Evolutionary conservation across 1,140 invertebrate genomes (phyloP).

Genomic region (Hyphantria cunea): DNA sequence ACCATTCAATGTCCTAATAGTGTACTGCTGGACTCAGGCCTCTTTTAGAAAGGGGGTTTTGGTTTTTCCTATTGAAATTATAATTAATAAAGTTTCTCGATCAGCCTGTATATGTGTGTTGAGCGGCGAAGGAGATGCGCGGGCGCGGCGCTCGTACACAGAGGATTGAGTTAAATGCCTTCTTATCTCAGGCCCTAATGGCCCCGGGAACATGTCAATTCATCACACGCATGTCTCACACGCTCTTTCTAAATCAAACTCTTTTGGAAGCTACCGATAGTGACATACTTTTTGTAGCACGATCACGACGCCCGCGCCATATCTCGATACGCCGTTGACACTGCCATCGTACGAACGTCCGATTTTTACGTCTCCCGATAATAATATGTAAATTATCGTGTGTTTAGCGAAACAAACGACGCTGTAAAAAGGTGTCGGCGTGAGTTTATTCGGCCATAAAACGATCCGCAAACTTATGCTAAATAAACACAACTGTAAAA

Average conservation of each 20-base stretch:
- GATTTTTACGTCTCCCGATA: slow-evolving; percentile 36
- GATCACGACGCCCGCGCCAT: slow-evolving; percentile 31
- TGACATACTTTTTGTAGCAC: slow-evolving; percentile 17
- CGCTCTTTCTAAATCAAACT: slow-evolving; percentile 54
- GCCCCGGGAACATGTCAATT: slow-evolving; percentile 66
- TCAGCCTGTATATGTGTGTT: slow-evolving; percentile 41
- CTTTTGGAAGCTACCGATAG: slow-evolving; percentile 39
- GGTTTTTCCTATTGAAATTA: too few relatives aligned
- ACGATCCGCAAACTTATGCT: slow-evolving; percentile 27
- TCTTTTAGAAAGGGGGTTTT: too few relatives aligned
- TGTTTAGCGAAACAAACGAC: slow-evolving; percentile 37
- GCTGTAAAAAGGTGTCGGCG: slow-evolving; percentile 36
- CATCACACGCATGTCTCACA: slow-evolving; percentile 60
- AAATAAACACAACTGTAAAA: slow-evolving; percentile 27
- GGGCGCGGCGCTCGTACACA: slow-evolving; percentile 36
- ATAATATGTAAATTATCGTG: slow-evolving; percentile 37
- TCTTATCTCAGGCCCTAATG: slow-evolving; percentile 63
- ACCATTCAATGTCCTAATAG: too few relatives aligned
- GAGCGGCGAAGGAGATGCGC: not conserved
- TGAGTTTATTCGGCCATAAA: slow-evolving; percentile 34
- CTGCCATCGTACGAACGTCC: not conserved
- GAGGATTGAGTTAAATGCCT: slow-evolving; percentile 62
- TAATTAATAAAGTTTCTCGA: not conserved
- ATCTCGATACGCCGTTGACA: slow-evolving; percentile 15
- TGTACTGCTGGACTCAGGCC: too few relatives aligned